These are phyloP conservation scores for Calosoma granatense DNA, from an alignment of 1,140 invertebrate species.

Conservation along the genomic window DNA sequence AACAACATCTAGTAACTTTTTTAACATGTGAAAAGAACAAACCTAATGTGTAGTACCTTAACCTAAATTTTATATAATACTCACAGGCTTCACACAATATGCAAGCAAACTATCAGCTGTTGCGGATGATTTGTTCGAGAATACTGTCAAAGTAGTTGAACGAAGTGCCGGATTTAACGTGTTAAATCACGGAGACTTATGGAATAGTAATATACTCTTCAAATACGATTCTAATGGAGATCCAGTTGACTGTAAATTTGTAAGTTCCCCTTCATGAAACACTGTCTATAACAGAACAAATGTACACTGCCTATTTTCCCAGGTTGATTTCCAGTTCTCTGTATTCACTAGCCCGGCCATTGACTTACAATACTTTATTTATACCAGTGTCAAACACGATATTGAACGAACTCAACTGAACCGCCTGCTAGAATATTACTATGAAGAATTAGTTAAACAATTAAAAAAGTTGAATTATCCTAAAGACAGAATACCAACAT, in stretches of 20 bases:
- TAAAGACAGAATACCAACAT: not conserved
- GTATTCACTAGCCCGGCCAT: constrained; percentile 31
- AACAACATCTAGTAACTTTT: too few relatives aligned
- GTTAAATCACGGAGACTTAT: constrained; percentile 48
- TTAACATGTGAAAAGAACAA: too few relatives aligned
- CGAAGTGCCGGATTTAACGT: constrained; percentile 39
- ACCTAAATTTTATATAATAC: too few relatives aligned
- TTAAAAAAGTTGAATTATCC: not conserved
- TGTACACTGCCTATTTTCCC: constrained; percentile 14
- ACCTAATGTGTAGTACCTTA: too few relatives aligned
- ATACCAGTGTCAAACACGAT: constrained; percentile 29
- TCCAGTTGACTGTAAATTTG: constrained; percentile 39
- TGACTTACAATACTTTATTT: constrained; percentile 35
- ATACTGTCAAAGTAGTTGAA: constrained; percentile 21
- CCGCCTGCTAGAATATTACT: not conserved
- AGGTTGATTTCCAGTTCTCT: constrained; percentile 40
- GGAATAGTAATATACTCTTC: constrained; percentile 52
- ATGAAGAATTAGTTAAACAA: not conserved
- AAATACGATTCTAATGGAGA: constrained; percentile 36
- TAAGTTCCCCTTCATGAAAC: constrained; percentile 25
- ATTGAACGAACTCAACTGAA: constrained; percentile 13
- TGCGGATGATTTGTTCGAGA: constrained; percentile 17
- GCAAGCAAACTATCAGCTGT: constrained; percentile 31
- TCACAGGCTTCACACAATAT: constrained; percentile 22
- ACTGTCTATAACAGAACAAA: not conserved